Percentiles rank a stretch among this genome's conserved stretches.
Evolutionary conservation across 1,140 invertebrate genomes (phyloP).

Genomic region (Caenorhabditis latens): DNA sequence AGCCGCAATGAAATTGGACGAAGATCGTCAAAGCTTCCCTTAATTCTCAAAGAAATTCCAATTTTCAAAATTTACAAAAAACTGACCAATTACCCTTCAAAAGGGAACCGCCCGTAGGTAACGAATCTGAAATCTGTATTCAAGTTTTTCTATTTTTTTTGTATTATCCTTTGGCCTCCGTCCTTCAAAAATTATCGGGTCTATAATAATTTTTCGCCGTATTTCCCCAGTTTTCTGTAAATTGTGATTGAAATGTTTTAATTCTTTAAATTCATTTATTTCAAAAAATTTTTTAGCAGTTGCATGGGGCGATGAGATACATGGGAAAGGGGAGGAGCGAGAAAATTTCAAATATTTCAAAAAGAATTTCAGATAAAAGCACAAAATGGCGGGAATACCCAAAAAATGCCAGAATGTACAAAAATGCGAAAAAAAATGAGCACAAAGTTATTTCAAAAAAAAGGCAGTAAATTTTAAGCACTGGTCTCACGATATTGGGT

Average conservation of each 20-base stretch:
- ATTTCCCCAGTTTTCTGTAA: slow-evolving; percentile 42
- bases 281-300: neutral
- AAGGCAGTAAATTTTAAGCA: slow-evolving; percentile 8
- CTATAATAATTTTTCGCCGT: neutral
- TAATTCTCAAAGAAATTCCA: neutral
- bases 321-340: slow-evolving; percentile 16
- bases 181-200: slow-evolving; percentile 49
- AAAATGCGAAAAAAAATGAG: slow-evolving; percentile 38
- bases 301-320: slow-evolving; percentile 16
- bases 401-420: neutral
- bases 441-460: neutral
- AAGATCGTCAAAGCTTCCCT: slow-evolving; percentile 8
- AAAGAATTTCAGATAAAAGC: neutral
- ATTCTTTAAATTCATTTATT: neutral
- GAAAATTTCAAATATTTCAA: neutral
- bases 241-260: slow-evolving; percentile 28
- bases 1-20: slow-evolving; percentile 41
- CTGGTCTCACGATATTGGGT: slow-evolving; percentile 52
- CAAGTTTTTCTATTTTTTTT: slow-evolving; percentile 9
- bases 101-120: slow-evolving; percentile 22
- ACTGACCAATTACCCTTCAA: neutral
- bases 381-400: slow-evolving; percentile 7
- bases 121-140: neutral
- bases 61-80: neutral
- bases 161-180: neutral